Evolutionary conservation across 2,797 vertebrate species (phyloP), one percentile per base, ranked within the genome.

Genomic region (Myiotriccus ornatus): DNA sequence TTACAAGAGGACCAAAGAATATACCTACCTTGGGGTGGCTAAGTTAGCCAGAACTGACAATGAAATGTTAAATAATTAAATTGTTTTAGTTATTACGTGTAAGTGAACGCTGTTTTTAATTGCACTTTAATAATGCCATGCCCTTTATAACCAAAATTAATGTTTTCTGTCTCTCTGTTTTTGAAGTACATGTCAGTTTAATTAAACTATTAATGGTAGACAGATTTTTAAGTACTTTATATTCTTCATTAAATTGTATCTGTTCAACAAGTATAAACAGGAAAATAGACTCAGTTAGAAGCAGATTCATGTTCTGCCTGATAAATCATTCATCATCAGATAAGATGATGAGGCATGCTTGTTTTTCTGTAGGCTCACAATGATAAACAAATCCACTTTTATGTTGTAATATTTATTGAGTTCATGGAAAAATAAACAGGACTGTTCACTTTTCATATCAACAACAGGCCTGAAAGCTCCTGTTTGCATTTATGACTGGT

Each of bases 201-300:
- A 98, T 98, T 98, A 98, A 98, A 98, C 97, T 98, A 97, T 98
- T 98, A 98, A 98, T 98, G 97, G 97, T 95, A 98, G 97, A 97
- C 91, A 95, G 93, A 97, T 97, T 98, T 97, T 98, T 97, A 98
- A 98, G 97, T 96, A 97, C 96, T 97, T 97, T 95, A 93, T 97
- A 97, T 97, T 98, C 97, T 98, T 97, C 95, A 97, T 96, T 97
- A 97, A 97, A 97, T 96, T 97, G 97, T 98, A 97, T 97, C 97
- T 97, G 96, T 96, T 98, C 97, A 97, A 97, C 96, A 97, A 97
- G 97, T 94, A 91, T 97, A 98, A 97, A 97, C 95, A 98, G 95
- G 88, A 96, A 98, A 97, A 97, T 97, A 95, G 93, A 94, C 87
- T 96, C 73, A 37, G 95, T 90, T 89, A 94, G 95, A 73, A 97